Percentiles rank a stretch among this genome's conserved stretches.
Conservation (phyloP, 1,140 invertebrate species). For the Helicorthomorpha holstii region DNA sequence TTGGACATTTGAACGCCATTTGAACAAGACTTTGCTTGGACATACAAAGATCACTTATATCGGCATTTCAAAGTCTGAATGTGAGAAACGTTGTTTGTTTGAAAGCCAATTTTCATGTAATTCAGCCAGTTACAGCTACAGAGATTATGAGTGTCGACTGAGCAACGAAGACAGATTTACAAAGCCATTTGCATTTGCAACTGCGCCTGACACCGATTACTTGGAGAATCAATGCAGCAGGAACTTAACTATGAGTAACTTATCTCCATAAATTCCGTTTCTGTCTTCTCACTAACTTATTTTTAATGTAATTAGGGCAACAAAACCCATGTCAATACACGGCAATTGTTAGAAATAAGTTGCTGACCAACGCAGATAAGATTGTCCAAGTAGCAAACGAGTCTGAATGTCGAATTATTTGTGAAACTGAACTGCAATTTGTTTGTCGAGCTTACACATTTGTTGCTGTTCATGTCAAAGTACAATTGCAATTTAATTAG, state of each 20-base stretch:
- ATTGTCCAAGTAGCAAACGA: conserved; percentile 24
- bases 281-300: background rate
- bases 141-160: conserved; percentile 26
- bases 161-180: conserved; percentile 27
- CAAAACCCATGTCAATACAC: background rate
- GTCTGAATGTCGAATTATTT: conserved; percentile 27
- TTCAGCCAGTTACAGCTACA: conserved; percentile 29
- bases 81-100: conserved; percentile 27
- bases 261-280: background rate
- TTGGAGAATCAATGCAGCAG: conserved; percentile 33
- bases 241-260: conserved; percentile 12
- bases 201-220: conserved; percentile 27
- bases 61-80: conserved; percentile 25
- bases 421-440: conserved; percentile 30
- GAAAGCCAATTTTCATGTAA: conserved; percentile 27
- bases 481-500: background rate
- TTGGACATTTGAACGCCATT: conserved; percentile 31
- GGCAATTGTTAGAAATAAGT: background rate
- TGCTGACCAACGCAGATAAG: conserved; percentile 21
- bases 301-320: background rate
- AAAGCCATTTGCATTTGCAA: conserved; percentile 20
- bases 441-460: conserved; percentile 33
- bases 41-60: conserved; percentile 19
- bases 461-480: background rate
- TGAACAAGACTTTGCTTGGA: conserved; percentile 25